These are phyloP conservation scores for Operophtera brumata DNA, from an alignment of 2,888 invertebrate species.

Conservation along the genomic window DNA sequence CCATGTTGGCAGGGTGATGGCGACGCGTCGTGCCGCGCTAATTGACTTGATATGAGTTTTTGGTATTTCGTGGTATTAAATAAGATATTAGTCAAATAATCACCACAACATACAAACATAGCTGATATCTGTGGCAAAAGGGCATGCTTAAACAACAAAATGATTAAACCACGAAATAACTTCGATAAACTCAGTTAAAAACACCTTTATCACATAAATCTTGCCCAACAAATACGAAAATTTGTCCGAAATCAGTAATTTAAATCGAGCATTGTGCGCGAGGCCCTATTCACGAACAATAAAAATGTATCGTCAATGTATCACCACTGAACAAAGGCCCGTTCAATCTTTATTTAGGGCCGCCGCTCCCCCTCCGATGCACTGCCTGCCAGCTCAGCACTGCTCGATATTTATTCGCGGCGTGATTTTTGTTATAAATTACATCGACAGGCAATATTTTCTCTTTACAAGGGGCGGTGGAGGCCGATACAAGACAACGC, in stretches of 20 bases:
- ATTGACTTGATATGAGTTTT: slow-evolving; percentile 28
- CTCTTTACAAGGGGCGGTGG: slow-evolving; percentile 51
- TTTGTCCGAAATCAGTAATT: slow-evolving; percentile 13
- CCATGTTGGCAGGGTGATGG: slow-evolving; percentile 7
- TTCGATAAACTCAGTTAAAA: not conserved
- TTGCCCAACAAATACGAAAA: slow-evolving; percentile 1
- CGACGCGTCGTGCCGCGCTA: slow-evolving; percentile 12
- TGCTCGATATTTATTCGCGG: slow-evolving; percentile 45
- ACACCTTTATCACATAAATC: slow-evolving; percentile 1
- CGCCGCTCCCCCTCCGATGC: slow-evolving; percentile 36
- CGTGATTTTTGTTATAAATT: slow-evolving; percentile 60
- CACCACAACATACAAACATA: no score
- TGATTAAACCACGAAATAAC: no score
- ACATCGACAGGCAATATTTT: slow-evolving; percentile 69
- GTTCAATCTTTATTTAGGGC: slow-evolving; percentile 58
- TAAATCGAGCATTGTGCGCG: slow-evolving; percentile 15
- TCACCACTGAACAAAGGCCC: slow-evolving; percentile 41
- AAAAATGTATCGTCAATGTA: slow-evolving; percentile 41
- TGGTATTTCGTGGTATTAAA: not conserved
- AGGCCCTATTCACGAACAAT: slow-evolving; percentile 30
- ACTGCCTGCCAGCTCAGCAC: slow-evolving; percentile 37
- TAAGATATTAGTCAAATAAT: not conserved
- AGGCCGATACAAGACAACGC: slow-evolving; percentile 67
- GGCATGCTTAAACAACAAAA: no score
- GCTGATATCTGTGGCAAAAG: no score